Conservation (phyloP, 2,888 invertebrate species). For the Arctia plantaginis region DNA sequence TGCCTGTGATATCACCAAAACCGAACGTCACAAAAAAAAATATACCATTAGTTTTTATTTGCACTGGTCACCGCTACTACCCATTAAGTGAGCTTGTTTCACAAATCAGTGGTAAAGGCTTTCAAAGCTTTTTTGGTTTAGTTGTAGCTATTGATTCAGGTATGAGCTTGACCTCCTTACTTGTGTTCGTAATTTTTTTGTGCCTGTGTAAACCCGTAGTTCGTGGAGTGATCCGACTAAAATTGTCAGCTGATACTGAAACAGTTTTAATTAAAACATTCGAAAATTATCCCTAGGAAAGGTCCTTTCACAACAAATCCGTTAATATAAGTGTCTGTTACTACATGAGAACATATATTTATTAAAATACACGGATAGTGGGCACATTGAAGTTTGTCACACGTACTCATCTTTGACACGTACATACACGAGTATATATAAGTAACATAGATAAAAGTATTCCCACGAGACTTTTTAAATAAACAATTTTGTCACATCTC, state of each 20-base stretch:
- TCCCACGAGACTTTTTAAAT: conserved; percentile 18
- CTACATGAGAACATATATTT: background rate
- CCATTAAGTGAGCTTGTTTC: background rate
- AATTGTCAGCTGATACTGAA: background rate
- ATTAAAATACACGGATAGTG: background rate
- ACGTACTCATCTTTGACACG: conserved; percentile 24
- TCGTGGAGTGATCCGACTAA: too few relatives aligned
- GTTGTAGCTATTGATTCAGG: background rate
- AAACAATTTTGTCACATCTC: too few relatives aligned
- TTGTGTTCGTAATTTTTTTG: background rate
- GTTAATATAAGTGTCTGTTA: background rate
- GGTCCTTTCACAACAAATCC: background rate
- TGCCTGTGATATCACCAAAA: too few relatives aligned
- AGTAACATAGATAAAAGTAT: conserved; percentile 11
- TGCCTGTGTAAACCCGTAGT: background rate
- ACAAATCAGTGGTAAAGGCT: background rate
- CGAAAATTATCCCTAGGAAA: background rate
- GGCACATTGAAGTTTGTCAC: conserved; percentile 19
- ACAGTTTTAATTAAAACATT: background rate
- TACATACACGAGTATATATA: conserved; percentile 1
- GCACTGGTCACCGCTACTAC: background rate
- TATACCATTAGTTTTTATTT: background rate
- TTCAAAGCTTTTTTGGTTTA: background rate
- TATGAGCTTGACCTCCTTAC: background rate
- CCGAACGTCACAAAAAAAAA: background rate